These are phyloP conservation scores for Phrynocephalus guinanensis DNA, from an alignment of 2,797 vertebrate species.

Conservation along the genomic window DNA sequence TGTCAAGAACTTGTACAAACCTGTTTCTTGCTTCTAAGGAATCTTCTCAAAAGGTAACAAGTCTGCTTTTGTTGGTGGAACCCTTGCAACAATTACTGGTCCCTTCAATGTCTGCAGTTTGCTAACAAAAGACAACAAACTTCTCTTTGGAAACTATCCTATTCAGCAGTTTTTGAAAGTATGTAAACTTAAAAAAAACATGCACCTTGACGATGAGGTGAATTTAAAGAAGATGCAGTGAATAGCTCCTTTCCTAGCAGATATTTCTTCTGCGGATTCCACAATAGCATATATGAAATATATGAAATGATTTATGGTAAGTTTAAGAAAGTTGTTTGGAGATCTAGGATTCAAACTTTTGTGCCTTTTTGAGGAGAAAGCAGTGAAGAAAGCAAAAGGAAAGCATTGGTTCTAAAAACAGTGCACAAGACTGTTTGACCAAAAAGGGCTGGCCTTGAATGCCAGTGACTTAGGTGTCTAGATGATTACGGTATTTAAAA, in stretches of 20 bases:
- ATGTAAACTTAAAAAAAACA: constrained; percentile 42
- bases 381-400: not conserved
- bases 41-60: constrained; percentile 48
- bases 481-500: not conserved
- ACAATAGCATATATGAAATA: constrained; percentile 8
- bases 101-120: not conserved
- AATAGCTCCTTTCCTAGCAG: constrained; percentile 5
- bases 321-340: constrained; percentile 12
- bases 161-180: constrained; percentile 47
- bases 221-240: constrained; percentile 9
- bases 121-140: constrained; percentile 42
- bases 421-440: not conserved
- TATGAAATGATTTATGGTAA: not conserved
- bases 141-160: constrained; percentile 35
- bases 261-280: constrained; percentile 3
- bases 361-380: not conserved
- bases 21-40: constrained; percentile 27
- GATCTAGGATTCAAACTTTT: not conserved
- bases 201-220: not conserved
- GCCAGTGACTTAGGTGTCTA: not conserved
- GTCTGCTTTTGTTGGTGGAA: constrained; percentile 31
- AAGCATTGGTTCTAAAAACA: not conserved
- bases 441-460: not conserved
- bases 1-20: constrained; percentile 31
- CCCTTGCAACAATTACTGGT: constrained; percentile 19